Evolutionary conservation across 1,140 invertebrate species (phyloP), one percentile per base, ranked within the genome.

Genomic region (Saxidomus purpurata): DNA sequence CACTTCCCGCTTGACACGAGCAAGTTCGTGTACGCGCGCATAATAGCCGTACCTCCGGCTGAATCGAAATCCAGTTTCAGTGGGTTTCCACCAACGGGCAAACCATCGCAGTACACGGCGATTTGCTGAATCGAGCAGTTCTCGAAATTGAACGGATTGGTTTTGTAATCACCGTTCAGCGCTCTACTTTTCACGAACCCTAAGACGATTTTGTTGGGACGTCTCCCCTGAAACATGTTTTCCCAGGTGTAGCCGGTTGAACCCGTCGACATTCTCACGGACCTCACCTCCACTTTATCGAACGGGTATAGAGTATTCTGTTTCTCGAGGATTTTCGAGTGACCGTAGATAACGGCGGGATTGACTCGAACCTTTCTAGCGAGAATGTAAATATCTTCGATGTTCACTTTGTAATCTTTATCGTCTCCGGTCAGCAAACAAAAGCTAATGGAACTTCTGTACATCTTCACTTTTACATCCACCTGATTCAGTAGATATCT

Each of bases 401-500:
- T 67, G 17, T 40, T 25, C 28, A 83, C 36, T 43, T 83, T 61
- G 40, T 83, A 83, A 25, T 61, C 55, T 11, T 4, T 25, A 31
- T 38, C 25, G 17, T 83, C 80, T 38, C 55, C 80, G 1, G 80
- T 47, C 11, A 36, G 6, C 15, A 67, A 31, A 43, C 80, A 83
- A 67, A 83, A 40, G 31, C 55, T 59, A 6, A 34, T 31, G 8
- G 77, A 28, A 80, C 43, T 80, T 59, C 77, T 55, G 17, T 80
- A 80, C 43, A 82, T 34, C 43, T 84, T 84, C 31, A 61, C 55
- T 28, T 84, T 84, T 31, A 61, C 55, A 28, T 83, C 80, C 22
- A 83, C 80, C 25, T 83, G 55, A 47, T 83, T 83, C 55, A 83
- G 28, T 22, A 83, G 36, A 67, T 63, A 83, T 83, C 80, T 40